These are phyloP conservation scores for Brachionus plicatilis DNA, from an alignment of 1,140 invertebrate genomes.

Conservation along the genomic window DNA sequence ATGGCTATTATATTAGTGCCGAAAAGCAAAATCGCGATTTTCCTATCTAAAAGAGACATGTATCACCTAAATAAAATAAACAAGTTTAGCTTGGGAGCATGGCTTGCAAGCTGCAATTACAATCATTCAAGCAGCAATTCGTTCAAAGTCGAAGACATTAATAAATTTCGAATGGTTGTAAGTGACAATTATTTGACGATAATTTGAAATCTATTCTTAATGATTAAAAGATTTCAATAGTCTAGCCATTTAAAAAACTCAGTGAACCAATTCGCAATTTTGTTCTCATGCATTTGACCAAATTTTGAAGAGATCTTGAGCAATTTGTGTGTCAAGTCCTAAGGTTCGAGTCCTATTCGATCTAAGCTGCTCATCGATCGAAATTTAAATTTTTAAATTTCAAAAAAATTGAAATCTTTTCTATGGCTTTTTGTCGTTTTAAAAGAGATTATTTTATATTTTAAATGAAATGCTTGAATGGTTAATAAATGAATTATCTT, in stretches of 20 bases:
- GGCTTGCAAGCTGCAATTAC: constrained; percentile 19
- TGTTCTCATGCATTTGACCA: constrained; percentile 20
- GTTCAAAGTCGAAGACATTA: constrained; percentile 15
- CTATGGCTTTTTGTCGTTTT: not conserved
- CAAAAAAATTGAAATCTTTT: constrained; percentile 24
- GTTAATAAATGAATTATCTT: constrained; percentile 28
- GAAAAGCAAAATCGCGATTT: not conserved
- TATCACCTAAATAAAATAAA: constrained; percentile 38
- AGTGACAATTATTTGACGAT: constrained; percentile 32
- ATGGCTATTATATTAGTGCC: constrained; percentile 29
- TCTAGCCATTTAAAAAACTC: constrained; percentile 28
- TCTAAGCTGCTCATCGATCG: not conserved
- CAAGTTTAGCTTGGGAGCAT: not conserved
- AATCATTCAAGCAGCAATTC: constrained; percentile 37
- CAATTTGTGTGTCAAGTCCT: not conserved
- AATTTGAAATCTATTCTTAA: constrained; percentile 35
- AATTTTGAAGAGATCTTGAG: not conserved
- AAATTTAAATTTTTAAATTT: constrained; percentile 6
- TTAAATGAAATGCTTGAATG: constrained; percentile 36
- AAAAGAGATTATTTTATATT: constrained; percentile 37
- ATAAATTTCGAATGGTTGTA: constrained; percentile 34
- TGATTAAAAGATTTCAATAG: constrained; percentile 35
- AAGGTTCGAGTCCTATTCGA: not conserved
- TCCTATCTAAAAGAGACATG: constrained; percentile 18
- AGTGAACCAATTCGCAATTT: constrained; percentile 30